Evolutionary conservation across 2,113 vertebrate species (phyloP).

Genomic region (Rhinolophus sinicus): DNA sequence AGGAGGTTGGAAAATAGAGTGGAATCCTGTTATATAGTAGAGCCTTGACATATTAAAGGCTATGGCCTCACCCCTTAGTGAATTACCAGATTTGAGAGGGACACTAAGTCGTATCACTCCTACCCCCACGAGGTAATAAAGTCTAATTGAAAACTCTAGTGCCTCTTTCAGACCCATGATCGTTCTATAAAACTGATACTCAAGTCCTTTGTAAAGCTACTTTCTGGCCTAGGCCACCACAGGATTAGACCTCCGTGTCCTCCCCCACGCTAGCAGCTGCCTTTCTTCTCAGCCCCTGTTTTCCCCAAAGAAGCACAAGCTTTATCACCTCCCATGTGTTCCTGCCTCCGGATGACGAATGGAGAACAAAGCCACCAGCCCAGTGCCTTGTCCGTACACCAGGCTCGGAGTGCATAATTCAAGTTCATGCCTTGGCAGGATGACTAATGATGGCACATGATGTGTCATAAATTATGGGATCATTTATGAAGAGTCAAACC

Average conservation of each 20-base stretch:
- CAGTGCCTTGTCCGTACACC: background rate
- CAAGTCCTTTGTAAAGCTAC: background rate
- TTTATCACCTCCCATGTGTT: background rate
- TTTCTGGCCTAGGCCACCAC: background rate
- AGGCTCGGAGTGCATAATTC: background rate
- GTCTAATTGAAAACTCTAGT: background rate
- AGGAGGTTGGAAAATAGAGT: background rate
- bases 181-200: background rate
- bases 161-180: background rate
- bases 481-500: background rate
- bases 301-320: background rate
- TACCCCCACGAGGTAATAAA: background rate
- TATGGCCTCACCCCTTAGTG: background rate
- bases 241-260: background rate
- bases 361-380: slow-evolving; percentile 9
- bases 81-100: background rate
- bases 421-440: background rate
- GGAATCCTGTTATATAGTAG: background rate
- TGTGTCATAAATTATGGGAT: background rate
- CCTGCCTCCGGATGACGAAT: background rate
- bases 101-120: background rate
- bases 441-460: background rate
- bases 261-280: background rate
- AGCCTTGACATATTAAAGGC: slow-evolving; percentile 2
- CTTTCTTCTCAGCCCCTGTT: background rate